phyloP scores from a whole-genome alignment of 2,797 vertebrate genomes.

The Iguana delicatissima region DNA sequence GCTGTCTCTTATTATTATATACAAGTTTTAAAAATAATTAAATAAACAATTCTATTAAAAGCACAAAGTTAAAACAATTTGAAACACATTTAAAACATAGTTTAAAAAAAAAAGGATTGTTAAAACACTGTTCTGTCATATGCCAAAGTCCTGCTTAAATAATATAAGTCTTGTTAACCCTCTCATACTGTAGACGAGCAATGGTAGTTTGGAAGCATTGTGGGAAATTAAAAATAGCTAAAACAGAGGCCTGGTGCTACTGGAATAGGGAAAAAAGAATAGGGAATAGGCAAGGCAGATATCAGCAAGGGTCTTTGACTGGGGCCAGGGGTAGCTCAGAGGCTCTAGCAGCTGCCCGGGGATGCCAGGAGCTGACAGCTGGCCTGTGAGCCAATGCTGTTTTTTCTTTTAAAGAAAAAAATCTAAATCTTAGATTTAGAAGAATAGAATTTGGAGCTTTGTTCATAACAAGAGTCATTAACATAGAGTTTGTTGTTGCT shows the following conservation, averaged over 20 bases:
- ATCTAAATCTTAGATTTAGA: neutral
- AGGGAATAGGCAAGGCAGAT: neutral
- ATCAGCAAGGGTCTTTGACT: neutral
- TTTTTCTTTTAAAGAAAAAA: neutral
- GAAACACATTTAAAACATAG: no score
- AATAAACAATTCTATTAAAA: no score
- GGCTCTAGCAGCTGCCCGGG: neutral
- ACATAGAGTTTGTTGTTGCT: no score
- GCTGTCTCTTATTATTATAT: no score
- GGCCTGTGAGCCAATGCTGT: neutral
- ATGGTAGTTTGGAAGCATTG: neutral
- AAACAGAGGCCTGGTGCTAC: neutral
- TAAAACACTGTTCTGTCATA: no score
- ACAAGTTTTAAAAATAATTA: no score
- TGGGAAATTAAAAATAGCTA: neutral
- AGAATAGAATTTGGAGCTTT: neutral
- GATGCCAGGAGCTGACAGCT: neutral
- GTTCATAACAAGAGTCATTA: neutral
- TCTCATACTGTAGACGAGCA: neutral
- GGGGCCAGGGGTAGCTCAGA: no score
- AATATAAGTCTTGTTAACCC: neutral
- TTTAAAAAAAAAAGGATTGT: no score
- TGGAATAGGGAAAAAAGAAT: neutral
- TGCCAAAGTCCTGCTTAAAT: no score
- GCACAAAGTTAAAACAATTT: no score